Conservation (phyloP, 2,797 vertebrate genomes). For the Acipenser transmontanus region DNA sequence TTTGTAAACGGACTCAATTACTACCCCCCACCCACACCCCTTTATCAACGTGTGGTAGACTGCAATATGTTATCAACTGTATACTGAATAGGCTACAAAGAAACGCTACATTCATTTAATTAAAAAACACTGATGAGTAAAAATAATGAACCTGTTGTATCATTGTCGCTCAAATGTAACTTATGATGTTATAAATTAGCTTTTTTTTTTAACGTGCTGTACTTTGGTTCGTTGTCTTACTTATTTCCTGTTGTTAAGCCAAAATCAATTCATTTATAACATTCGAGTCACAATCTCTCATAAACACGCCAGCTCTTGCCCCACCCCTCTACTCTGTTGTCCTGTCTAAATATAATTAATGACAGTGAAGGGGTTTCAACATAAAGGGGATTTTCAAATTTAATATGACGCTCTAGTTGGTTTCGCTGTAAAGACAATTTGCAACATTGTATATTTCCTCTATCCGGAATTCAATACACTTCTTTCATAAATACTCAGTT, state of each 20-base stretch:
- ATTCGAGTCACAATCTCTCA: slow-evolving; percentile 24
- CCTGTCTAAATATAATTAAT: slow-evolving; percentile 27
- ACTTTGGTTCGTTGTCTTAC: slow-evolving; percentile 15
- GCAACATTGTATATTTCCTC: slow-evolving; percentile 12
- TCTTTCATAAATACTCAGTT: slow-evolving; percentile 9
- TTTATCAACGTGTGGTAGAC: too few relatives aligned
- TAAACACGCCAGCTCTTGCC: slow-evolving; percentile 20
- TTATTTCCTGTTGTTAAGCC: slow-evolving; percentile 24
- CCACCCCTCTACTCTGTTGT: slow-evolving; percentile 12
- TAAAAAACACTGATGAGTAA: too few relatives aligned
- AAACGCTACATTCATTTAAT: too few relatives aligned
- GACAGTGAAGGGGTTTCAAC: slow-evolving; percentile 14
- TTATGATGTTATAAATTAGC: too few relatives aligned
- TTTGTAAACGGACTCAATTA: too few relatives aligned
- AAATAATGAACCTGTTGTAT: too few relatives aligned
- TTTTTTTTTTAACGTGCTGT: too few relatives aligned
- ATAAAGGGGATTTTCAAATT: slow-evolving; percentile 12
- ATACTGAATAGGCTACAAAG: too few relatives aligned
- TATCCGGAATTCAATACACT: slow-evolving; percentile 14
- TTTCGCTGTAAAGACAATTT: slow-evolving; percentile 12
- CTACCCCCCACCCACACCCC: too few relatives aligned
- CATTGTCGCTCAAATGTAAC: too few relatives aligned
- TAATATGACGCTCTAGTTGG: slow-evolving; percentile 16
- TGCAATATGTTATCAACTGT: too few relatives aligned
- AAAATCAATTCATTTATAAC: slow-evolving; percentile 24